These are phyloP conservation scores for Phrynocephalus forsythii DNA, from an alignment of 2,797 vertebrate genomes.

Conservation along the genomic window DNA sequence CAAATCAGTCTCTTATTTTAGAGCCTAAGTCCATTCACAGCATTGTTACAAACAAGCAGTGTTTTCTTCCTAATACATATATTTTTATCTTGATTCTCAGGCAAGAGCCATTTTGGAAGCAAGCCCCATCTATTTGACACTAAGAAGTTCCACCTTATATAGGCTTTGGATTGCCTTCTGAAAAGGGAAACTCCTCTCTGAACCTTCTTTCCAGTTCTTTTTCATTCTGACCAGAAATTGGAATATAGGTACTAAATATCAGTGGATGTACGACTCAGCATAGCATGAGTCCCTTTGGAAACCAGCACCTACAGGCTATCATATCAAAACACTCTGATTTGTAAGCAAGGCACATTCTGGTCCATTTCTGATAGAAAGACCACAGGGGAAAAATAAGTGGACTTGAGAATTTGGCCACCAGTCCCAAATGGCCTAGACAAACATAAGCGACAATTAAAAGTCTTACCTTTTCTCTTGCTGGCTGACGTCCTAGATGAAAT, in stretches of 20 bases:
- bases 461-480: constrained; percentile 68
- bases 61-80: neutral
- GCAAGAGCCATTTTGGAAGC: neutral
- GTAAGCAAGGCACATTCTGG: neutral
- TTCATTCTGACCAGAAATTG: neutral
- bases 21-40: neutral
- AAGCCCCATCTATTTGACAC: constrained; percentile 18
- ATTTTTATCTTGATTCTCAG: constrained; percentile 7
- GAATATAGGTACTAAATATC: neutral
- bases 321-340: neutral
- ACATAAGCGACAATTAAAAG: constrained; percentile 51
- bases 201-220: neutral
- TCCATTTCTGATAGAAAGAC: neutral
- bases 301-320: neutral
- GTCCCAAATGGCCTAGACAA: neutral
- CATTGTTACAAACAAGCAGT: neutral
- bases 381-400: neutral
- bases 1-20: constrained; percentile 4
- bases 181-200: neutral
- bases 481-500: constrained; percentile 53
- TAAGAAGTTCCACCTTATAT: neutral
- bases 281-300: neutral
- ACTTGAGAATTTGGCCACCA: neutral
- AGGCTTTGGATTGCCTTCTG: neutral
- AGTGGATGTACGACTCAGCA: neutral